A percentile compares a stretch with the other conserved stretches of the same genome.
phyloP scores from a whole-genome alignment of 2,113 vertebrate genomes.

The Vidua macroura region DNA sequence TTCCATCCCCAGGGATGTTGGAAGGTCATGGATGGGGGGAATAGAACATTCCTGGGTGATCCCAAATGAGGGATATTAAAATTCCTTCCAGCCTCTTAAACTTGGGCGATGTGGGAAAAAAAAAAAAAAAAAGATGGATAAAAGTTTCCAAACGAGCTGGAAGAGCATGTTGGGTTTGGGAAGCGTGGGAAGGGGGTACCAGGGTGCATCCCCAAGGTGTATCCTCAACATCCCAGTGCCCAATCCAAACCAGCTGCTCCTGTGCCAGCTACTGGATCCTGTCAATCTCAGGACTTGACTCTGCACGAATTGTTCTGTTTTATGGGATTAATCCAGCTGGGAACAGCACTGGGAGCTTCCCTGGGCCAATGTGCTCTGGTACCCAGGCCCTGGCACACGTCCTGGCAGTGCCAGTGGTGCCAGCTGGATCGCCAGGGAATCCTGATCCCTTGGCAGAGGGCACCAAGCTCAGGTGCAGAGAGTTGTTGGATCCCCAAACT shows the following conservation, averaged over 20 bases:
- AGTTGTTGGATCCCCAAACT: neutral
- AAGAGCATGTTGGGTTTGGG: neutral
- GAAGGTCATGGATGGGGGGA: too few species aligned
- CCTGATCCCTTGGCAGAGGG: neutral
- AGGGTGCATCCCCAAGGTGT: neutral
- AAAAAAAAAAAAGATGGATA: neutral
- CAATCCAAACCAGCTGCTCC: neutral
- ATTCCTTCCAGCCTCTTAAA: neutral
- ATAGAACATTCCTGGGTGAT: neutral
- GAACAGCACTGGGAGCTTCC: neutral
- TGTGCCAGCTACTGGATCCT: neutral
- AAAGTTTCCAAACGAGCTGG: neutral
- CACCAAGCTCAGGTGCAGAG: neutral
- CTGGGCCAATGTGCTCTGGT: neutral
- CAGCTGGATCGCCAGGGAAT: neutral
- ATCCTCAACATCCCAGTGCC: neutral
- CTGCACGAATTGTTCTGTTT: neutral
- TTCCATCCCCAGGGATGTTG: neutral
- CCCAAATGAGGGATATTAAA: neutral
- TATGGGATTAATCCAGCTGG: neutral
- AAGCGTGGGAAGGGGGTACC: neutral
- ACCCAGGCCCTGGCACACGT: neutral
- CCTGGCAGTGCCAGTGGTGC: neutral
- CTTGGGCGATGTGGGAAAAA: too few species aligned
- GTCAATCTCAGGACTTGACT: accelerated